Conservation (phyloP, 2,113 vertebrate genomes). For the Piaya cayana region DNA sequence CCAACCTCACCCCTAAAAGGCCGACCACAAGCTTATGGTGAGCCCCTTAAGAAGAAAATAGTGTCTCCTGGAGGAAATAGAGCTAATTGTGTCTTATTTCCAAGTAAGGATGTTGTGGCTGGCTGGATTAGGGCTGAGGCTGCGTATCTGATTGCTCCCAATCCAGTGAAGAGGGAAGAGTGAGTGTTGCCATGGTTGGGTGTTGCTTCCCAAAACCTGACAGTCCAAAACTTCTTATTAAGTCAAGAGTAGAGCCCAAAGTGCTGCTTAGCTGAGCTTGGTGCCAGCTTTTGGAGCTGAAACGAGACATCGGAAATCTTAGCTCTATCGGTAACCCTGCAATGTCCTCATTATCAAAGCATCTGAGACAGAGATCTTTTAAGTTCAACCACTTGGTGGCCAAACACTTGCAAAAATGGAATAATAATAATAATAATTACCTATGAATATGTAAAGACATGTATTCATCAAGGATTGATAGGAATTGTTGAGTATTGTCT, state of each 20-base stretch:
- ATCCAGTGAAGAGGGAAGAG: not conserved
- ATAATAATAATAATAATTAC: conserved; percentile 57
- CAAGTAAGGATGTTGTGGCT: not conserved
- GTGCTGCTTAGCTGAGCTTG: not conserved
- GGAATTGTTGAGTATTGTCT: not conserved
- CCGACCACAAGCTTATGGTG: not conserved
- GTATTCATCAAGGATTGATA: conserved; percentile 43
- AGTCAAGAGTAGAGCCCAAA: not conserved
- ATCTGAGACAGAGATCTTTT: conserved; percentile 28
- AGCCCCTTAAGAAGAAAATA: not conserved
- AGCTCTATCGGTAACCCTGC: not conserved
- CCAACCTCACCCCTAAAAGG: fast-evolving
- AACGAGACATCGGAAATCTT: not conserved
- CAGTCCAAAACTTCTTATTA: not conserved
- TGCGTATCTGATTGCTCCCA: not conserved
- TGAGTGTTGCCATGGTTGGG: not conserved
- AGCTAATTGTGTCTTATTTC: not conserved
- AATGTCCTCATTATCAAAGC: not conserved
- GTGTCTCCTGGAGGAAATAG: not conserved
- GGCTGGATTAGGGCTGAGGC: not conserved
- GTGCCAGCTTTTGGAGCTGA: not conserved
- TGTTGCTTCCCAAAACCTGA: not conserved
- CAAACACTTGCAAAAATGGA: conserved; percentile 31
- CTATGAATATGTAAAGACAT: conserved; percentile 10
- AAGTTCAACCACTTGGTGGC: not conserved